Conservation (phyloP, 2,113 vertebrate genomes). For the Nannobrachium achirus region DNA sequence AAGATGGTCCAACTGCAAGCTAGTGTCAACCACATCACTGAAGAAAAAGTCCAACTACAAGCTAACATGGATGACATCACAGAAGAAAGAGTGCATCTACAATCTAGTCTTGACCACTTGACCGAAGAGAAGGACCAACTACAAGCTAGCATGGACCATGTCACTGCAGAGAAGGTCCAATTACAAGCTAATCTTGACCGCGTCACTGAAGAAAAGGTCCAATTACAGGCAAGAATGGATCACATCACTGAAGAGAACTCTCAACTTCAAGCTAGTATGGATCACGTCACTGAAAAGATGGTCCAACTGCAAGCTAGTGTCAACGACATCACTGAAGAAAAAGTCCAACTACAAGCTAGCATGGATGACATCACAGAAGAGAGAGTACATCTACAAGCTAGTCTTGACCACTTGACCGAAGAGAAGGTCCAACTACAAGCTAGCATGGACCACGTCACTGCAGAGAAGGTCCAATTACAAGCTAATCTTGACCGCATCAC, state of each 20-base stretch:
- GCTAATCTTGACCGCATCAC: neutral
- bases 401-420: slow-evolving; percentile 17
- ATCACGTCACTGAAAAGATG: slow-evolving; percentile 45
- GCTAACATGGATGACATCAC: neutral
- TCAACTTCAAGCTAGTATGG: slow-evolving; percentile 49
- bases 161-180: slow-evolving; percentile 19
- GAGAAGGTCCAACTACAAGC: neutral
- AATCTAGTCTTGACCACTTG: slow-evolving; percentile 22
- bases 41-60: slow-evolving; percentile 34
- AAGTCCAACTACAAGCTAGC: slow-evolving; percentile 6
- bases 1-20: slow-evolving; percentile 36
- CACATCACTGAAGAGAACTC: slow-evolving; percentile 46
- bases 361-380: neutral
- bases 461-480: neutral
- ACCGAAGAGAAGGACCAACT: neutral
- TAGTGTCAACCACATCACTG: slow-evolving; percentile 5
- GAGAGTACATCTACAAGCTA: neutral
- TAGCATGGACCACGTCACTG: neutral
- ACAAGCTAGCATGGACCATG: neutral
- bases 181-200: neutral
- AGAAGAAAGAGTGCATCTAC: slow-evolving; percentile 1
- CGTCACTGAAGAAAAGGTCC: slow-evolving; percentile 14
- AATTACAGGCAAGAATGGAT: slow-evolving; percentile 23
- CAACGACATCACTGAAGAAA: slow-evolving; percentile 31
- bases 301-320: slow-evolving; percentile 18